Evolutionary conservation across 2,797 vertebrate genomes (phyloP).

Genomic region (Sebastes minor): DNA sequence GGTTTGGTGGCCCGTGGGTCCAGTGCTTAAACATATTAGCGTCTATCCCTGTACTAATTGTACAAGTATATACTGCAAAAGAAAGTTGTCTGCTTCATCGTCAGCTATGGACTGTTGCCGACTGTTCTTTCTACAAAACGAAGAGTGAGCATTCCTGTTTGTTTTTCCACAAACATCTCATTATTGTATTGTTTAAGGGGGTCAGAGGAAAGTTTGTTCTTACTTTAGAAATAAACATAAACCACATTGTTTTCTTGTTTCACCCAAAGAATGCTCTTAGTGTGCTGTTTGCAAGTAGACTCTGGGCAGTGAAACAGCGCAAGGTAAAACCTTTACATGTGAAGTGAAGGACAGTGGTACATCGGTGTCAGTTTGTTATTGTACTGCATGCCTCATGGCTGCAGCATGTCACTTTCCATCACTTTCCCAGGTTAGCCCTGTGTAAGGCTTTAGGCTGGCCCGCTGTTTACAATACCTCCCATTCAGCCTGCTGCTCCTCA

Average conservation of each 20-base stretch:
- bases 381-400: slow-evolving; percentile 56
- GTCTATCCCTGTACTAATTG: not conserved
- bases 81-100: not conserved
- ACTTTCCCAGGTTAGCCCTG: slow-evolving; percentile 77
- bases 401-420: slow-evolving; percentile 75
- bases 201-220: slow-evolving; percentile 19
- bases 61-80: not conserved
- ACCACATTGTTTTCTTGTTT: slow-evolving; percentile 37
- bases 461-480: slow-evolving; percentile 80
- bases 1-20: no score
- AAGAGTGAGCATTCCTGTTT: not conserved
- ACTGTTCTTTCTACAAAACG: not conserved
- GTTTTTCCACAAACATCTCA: slow-evolving; percentile 7
- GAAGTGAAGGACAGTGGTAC: slow-evolving; percentile 43
- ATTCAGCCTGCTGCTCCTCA: slow-evolving; percentile 81
- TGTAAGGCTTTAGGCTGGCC: slow-evolving; percentile 72
- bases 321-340: slow-evolving; percentile 37
- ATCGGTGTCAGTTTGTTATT: slow-evolving; percentile 67
- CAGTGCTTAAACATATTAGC: no score
- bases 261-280: slow-evolving; percentile 32
- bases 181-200: slow-evolving; percentile 14
- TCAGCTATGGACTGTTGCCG: not conserved
- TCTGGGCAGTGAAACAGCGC: not conserved
- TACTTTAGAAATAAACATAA: slow-evolving; percentile 32
- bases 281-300: slow-evolving; percentile 1